phyloP scores from a whole-genome alignment of 23 tunicate genomes.

The Styela plicata region DNA sequence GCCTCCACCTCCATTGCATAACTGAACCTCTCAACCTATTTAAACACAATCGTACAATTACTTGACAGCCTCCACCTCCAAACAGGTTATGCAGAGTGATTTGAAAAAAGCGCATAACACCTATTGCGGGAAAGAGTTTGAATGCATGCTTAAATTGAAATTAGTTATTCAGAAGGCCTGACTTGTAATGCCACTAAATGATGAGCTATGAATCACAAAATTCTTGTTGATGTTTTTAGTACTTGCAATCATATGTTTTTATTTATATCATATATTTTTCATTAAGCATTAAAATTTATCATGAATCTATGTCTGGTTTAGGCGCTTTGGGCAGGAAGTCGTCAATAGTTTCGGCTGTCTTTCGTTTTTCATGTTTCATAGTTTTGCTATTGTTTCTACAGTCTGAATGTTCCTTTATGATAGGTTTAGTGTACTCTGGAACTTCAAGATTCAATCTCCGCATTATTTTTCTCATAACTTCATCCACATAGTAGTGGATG shows the following conservation, averaged over 20 bases:
- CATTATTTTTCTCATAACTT: constrained; percentile 61
- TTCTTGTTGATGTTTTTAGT: too few species aligned
- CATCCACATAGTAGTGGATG: constrained; percentile 77
- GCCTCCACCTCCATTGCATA: too few species aligned
- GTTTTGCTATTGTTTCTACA: neutral
- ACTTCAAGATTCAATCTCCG: constrained; percentile 37
- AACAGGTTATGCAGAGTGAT: neutral
- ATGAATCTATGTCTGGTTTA: neutral
- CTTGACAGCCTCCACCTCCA: too few species aligned
- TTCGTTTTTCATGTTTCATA: neutral
- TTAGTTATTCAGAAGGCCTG: too few species aligned
- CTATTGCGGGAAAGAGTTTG: constrained; percentile 13
- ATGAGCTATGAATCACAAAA: too few species aligned
- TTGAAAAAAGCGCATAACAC: neutral
- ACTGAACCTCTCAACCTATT: too few species aligned
- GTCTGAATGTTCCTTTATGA: constrained; percentile 38
- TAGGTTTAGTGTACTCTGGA: constrained; percentile 47
- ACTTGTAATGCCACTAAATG: too few species aligned
- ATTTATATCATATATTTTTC: too few species aligned
- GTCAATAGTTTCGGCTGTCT: neutral
- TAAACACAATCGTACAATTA: too few species aligned
- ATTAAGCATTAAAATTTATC: too few species aligned
- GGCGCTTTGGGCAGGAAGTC: neutral
- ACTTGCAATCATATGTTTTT: too few species aligned
- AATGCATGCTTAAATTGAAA: neutral